Percentiles rank a stretch among this genome's conserved stretches.
Conservation (phyloP, 2,113 vertebrate genomes). For the Emydura subglobosa region DNA sequence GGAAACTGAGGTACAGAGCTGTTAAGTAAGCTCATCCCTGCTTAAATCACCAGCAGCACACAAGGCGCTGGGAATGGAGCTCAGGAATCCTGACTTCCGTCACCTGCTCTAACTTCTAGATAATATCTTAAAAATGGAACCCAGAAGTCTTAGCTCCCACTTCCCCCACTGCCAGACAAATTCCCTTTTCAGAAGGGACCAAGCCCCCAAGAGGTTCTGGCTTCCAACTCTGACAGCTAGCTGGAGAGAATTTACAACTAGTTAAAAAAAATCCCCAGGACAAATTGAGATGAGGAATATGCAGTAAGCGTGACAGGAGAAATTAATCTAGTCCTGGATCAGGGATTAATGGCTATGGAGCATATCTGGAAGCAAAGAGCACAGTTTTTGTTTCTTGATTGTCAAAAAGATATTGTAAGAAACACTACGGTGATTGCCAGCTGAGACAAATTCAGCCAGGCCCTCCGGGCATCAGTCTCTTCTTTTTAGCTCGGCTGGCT, state of each 20-base stretch:
- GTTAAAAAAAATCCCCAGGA: accelerated
- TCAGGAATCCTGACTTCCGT: background rate
- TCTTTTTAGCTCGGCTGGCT: too few relatives aligned
- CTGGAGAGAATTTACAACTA: accelerated
- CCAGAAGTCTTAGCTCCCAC: background rate
- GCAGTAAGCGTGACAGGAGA: accelerated
- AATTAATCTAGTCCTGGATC: background rate
- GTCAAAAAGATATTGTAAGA: background rate
- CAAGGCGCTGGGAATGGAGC: background rate
- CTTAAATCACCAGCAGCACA: background rate
- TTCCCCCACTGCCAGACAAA: background rate
- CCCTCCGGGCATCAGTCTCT: too few relatives aligned
- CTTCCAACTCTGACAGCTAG: background rate
- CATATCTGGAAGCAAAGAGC: background rate
- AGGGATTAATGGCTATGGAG: background rate
- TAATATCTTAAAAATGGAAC: background rate
- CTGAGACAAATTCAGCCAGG: too few relatives aligned
- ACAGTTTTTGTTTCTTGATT: background rate
- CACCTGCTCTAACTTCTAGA: background rate
- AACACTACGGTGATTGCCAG: background rate
- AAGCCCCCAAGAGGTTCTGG: background rate
- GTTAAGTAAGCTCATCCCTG: accelerated
- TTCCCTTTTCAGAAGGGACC: background rate
- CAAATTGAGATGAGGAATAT: background rate
- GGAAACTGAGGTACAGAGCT: background rate